Evolutionary conservation across 35 echinoderm and acorn worm genomes (phyloP), one percentile per base, ranked within the genome.

Genomic region (Heliocidaris erythrogramma): DNA sequence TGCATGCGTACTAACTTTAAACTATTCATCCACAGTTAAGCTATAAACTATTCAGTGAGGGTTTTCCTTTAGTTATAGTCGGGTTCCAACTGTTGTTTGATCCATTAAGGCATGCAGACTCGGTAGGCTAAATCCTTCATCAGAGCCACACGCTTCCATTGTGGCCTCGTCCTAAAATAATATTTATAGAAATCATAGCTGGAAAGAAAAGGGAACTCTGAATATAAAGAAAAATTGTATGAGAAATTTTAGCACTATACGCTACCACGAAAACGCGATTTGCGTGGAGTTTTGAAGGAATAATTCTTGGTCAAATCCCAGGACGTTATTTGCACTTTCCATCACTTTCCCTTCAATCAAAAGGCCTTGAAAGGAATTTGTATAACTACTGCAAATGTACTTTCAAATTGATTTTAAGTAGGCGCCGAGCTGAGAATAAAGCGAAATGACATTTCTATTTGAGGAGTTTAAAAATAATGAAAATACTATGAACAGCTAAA

Each of bases 161-260:
- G 65, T 78, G 65, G 27, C 65, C 65, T 27, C 4, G 18, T 78
- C 65, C 27, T 78, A 78, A 21, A 78, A 78, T 78, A 78, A 78
- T 78, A 78, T 78, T 78, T 21, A 78, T 78, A 78, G 65, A 78
- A 78, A 78, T 78, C 65, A 78, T n/a, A 78, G 27, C 65, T 78
- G 27, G 61, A 78, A 27, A 78, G 65, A 21, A 78, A 78, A 24
- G 65, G 65, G 18, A n/a, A 78, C 65, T 78, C 27, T 5, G 65
- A 78, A 78, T 78, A 78, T 27, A 78, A n/a, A 78, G 27, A 18
- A 27, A 78, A 5, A 27, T 21, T 78, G 27, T 78, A n/a, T 27
- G 65, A 78, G 27, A 78, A 78, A 27, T 78, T 78, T 27, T 21
- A 27, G 65, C 65, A 7, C 21, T 21, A n/a, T 78, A 21, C 65